phyloP scores from a whole-genome alignment of 2,113 vertebrate species.

The Bos javanicus region DNA sequence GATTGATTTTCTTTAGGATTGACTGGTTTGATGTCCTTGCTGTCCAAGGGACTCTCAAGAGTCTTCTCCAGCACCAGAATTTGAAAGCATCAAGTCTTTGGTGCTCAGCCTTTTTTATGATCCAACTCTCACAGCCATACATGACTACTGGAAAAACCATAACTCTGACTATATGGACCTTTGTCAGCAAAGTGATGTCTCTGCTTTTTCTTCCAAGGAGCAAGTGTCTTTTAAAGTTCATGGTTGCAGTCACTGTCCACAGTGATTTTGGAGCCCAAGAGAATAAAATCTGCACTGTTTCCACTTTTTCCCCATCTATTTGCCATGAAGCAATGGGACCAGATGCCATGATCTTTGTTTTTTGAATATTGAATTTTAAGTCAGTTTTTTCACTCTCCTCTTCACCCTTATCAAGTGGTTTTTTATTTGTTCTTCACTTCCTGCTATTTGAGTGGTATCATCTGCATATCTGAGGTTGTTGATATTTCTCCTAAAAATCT shows the following conservation, averaged over 20 bases:
- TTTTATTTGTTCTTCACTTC: not conserved
- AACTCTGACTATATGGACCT: not conserved
- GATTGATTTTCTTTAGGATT: not conserved
- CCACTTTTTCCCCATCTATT: not conserved
- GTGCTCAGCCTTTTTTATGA: not conserved
- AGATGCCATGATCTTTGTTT: not conserved
- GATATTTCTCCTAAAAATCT: not conserved
- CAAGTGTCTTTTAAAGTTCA: not conserved
- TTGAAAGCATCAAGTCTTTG: not conserved
- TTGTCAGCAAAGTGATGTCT: not conserved
- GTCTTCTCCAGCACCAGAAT: not conserved
- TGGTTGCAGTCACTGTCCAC: not conserved
- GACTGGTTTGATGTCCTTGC: not conserved
- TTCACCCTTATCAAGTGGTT: not conserved
- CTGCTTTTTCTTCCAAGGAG: not conserved
- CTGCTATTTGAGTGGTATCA: not conserved
- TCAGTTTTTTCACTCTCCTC: not conserved
- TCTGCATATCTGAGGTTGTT: not conserved
- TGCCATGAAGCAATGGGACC: not conserved
- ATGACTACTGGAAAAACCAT: not conserved
- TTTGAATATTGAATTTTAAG: not conserved
- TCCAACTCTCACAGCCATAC: not conserved
- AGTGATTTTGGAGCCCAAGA: not conserved
- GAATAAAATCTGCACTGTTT: not conserved
- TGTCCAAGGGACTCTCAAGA: not conserved